These are phyloP conservation scores for Aromia moschata DNA, from an alignment of 2,888 invertebrate genomes.

Conservation along the genomic window DNA sequence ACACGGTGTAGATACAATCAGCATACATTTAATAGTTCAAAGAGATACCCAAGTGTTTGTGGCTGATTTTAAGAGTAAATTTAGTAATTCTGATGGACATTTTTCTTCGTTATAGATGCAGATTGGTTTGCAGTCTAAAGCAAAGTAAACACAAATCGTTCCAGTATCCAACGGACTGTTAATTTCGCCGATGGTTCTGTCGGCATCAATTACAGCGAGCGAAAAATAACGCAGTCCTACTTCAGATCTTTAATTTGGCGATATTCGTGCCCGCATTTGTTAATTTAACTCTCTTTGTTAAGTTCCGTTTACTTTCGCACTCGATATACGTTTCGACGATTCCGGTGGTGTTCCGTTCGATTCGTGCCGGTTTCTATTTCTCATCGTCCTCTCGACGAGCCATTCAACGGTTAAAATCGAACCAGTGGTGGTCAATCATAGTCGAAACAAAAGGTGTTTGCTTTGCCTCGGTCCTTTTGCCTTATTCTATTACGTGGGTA, in stretches of 20 bases:
- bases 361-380: not conserved
- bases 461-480: slow-evolving; percentile 7
- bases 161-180: slow-evolving; percentile 1
- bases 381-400: not conserved
- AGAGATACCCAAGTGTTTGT: too few species aligned
- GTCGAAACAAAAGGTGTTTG: slow-evolving; percentile 10
- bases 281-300: slow-evolving; percentile 13
- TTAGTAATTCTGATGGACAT: too few species aligned
- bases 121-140: too few species aligned
- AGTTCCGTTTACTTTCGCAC: slow-evolving; percentile 9
- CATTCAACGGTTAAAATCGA: slow-evolving; percentile 7
- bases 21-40: too few species aligned
- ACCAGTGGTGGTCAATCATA: slow-evolving; percentile 4
- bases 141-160: too few species aligned
- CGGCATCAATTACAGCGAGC: not conserved
- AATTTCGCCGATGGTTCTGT: not conserved
- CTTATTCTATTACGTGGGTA: too few species aligned
- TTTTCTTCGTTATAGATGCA: too few species aligned
- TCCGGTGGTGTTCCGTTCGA: not conserved
- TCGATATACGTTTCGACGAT: slow-evolving; percentile 10
- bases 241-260: slow-evolving; percentile 3
- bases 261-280: slow-evolving; percentile 8
- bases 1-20: too few species aligned
- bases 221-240: slow-evolving; percentile 3
- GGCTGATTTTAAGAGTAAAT: too few species aligned